phyloP scores from a whole-genome alignment of 1,140 invertebrate genomes.

The Drosophila ohnishii region DNA sequence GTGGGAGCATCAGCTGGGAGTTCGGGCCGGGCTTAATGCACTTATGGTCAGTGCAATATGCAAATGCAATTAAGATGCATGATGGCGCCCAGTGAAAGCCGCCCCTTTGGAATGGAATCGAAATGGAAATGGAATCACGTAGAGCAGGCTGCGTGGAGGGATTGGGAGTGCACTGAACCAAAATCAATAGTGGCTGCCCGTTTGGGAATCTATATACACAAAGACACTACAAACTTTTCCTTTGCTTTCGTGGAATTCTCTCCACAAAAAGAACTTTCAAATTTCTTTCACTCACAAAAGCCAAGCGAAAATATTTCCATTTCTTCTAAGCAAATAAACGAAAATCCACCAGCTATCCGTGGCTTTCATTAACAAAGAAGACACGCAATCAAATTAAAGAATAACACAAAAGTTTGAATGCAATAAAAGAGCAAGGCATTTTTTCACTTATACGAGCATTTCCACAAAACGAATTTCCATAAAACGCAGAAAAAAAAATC shows the following conservation, averaged over 20 bases:
- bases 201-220: background rate
- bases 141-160: background rate
- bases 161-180: conserved; percentile 10
- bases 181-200: conserved; percentile 35
- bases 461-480: conserved; percentile 39
- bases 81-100: conserved; percentile 22
- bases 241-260: background rate
- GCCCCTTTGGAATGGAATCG: conserved; percentile 16
- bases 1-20: conserved; percentile 14
- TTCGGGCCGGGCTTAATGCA: conserved; percentile 44
- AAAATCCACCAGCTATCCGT: background rate
- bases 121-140: conserved; percentile 51
- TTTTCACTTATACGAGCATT: conserved; percentile 21
- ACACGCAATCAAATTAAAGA: conserved; percentile 33
- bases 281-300: background rate
- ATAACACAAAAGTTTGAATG: conserved; percentile 33
- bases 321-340: background rate
- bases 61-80: conserved; percentile 71
- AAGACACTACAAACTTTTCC: conserved; percentile 12
- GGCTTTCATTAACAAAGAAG: conserved; percentile 16
- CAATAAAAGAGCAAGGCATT: conserved; percentile 28
- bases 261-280: conserved; percentile 6
- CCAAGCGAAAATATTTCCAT: conserved; percentile 18
- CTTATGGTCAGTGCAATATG: conserved; percentile 64
- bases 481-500: conserved; percentile 7